Percentiles rank a stretch among this genome's conserved stretches.
These are phyloP conservation scores for Cephus pulcher DNA, from an alignment of 2,888 invertebrate genomes.

Conservation along the genomic window DNA sequence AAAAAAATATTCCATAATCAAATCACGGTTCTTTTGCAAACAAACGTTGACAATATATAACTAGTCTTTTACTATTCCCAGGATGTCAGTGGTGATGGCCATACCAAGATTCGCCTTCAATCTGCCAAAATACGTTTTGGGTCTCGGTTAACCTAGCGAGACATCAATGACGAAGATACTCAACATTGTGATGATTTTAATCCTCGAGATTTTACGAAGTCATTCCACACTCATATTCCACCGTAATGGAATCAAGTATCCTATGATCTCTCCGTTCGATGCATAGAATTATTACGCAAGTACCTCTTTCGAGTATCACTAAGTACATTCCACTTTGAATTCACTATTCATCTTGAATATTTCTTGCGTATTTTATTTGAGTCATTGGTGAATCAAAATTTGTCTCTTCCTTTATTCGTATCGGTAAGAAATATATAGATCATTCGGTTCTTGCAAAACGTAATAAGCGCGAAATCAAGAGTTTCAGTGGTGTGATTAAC, in stretches of 20 bases:
- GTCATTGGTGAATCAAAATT: too few relatives aligned
- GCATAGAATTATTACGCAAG: not conserved
- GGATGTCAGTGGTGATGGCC: constrained; percentile 88
- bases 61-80: constrained; percentile 67
- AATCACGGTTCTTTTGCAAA: too few relatives aligned
- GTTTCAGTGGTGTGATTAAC: too few relatives aligned
- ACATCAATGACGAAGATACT: constrained; percentile 11
- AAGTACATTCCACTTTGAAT: too few relatives aligned
- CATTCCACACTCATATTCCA: not conserved
- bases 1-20: too few relatives aligned
- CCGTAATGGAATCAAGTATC: not conserved
- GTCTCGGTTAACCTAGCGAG: constrained; percentile 74
- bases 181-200: constrained; percentile 1
- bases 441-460: too few relatives aligned
- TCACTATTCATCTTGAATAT: too few relatives aligned
- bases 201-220: not conserved
- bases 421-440: too few relatives aligned
- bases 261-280: not conserved
- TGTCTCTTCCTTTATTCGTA: too few relatives aligned
- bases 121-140: constrained; percentile 88
- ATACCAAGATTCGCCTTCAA: constrained; percentile 85
- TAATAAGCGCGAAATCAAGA: too few relatives aligned
- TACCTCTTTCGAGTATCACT: too few relatives aligned
- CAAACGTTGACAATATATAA: constrained; percentile 11
- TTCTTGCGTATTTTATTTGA: too few relatives aligned